Evolutionary conservation across 35 echinoderm and acorn worm species (phyloP).

Genomic region (Patiria miniata): DNA sequence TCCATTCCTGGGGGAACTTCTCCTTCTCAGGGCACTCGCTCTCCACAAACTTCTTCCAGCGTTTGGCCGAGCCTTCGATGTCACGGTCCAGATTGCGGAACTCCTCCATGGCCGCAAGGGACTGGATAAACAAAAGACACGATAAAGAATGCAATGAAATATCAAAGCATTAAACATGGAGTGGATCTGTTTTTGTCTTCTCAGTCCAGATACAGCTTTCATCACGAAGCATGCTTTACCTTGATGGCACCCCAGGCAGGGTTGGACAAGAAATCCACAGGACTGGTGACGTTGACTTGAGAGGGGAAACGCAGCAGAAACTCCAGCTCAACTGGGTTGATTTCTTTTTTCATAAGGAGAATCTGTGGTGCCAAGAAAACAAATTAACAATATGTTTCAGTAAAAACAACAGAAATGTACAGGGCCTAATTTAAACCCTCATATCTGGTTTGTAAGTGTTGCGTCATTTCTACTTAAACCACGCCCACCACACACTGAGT

Average conservation of each 20-base stretch:
- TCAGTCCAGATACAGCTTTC: no score
- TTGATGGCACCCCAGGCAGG: slow-evolving; percentile 95
- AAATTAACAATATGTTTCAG: not conserved
- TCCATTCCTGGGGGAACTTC: slow-evolving; percentile 99
- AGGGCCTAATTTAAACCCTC: no score
- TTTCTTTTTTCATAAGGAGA: slow-evolving; percentile 90
- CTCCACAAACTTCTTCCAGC: slow-evolving; percentile 99
- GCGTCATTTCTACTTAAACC: no score
- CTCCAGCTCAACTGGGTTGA: slow-evolving; percentile 84
- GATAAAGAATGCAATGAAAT: no score
- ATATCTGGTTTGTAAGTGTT: no score
- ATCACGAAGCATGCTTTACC: slow-evolving; percentile 29
- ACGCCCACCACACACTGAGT: no score
- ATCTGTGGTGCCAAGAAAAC: slow-evolving; percentile 48
- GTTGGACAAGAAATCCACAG: slow-evolving; percentile 95
- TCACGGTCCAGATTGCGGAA: slow-evolving; percentile 99
- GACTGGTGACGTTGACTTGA: slow-evolving; percentile 88
- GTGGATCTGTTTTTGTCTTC: no score
- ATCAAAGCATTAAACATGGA: no score
- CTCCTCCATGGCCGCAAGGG: slow-evolving; percentile 91
- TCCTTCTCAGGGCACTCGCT: slow-evolving; percentile 99
- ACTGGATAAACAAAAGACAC: slow-evolving; percentile 31
- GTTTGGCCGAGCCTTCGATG: slow-evolving; percentile 96
- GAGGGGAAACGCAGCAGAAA: slow-evolving; percentile 95
- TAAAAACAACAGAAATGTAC: no score